Evolutionary conservation across 2,113 vertebrate species (phyloP), one percentile per base, ranked within the genome.

Genomic region (Lucifuga dentata): DNA sequence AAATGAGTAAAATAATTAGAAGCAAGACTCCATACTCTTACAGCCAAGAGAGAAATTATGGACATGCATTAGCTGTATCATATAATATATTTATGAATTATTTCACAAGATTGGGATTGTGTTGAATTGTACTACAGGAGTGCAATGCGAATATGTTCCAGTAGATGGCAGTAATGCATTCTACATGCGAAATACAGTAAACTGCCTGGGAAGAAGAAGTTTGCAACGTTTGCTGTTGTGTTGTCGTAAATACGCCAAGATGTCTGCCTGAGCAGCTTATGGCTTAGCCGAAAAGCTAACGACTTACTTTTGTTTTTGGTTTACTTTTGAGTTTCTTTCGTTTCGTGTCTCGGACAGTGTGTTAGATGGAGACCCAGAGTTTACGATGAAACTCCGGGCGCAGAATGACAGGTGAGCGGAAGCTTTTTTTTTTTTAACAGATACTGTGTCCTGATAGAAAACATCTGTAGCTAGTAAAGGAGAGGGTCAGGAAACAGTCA

Each of bases 331-430:
- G 78, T 88, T 70, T 11, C n/a, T 77, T 88, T 79, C 6, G 21
- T 53, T 85, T 65, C 32, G 68, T 16, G 32, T 19, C 52, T 40
- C n/a, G 10, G 26, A 41, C 45, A 1, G 35, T 46, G 52, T 51
- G 20, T 56, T 86, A 63, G 40, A 92, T 92, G 89, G 92, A 33
- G 78, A 80, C 55, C 43, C 8, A n/a, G 5, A 48, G 72, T 23
- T 70, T 91, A 88, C 62, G 74, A 91, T 94, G 93, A 94, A 93
- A 92, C 90, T 89, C 63, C 86, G 93, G 62, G 44, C 86, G 87
- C 91, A 92, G 68, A 81, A 88, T 93, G 93, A 94, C 88, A 93
- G 95, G 94, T 94, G 84, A 83, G 77, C 23, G 2, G 62, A n/a
- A 24, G 44, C 43, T 29, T 20, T 23, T 5, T n/a, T 29, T 20